Conservation (phyloP, 2,888 invertebrate species). For the Melieria picta region DNA sequence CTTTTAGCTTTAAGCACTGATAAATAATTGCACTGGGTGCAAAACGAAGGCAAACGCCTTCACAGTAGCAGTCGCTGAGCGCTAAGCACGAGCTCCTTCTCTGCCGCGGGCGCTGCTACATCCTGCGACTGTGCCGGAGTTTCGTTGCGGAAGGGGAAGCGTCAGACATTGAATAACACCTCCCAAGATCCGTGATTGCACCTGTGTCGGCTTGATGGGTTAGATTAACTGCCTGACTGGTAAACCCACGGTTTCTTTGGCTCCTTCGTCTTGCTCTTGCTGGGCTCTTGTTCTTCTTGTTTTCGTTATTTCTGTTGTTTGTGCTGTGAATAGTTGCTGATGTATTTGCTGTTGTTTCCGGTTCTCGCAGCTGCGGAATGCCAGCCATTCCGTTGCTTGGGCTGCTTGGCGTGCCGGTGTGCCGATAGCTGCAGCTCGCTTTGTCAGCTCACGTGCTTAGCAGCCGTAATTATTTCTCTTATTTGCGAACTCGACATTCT, state of each 20-base stretch:
- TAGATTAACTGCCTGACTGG: slow-evolving; percentile 62
- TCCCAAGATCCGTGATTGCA: slow-evolving; percentile 52
- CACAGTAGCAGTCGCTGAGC: slow-evolving; percentile 35
- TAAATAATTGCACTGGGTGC: slow-evolving; percentile 61
- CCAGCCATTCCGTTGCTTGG: not conserved
- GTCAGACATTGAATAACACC: not conserved
- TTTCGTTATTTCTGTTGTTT: slow-evolving; percentile 23
- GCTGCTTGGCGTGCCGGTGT: not conserved
- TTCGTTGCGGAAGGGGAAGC: too few relatives aligned
- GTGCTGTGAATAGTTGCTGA: slow-evolving; percentile 9
- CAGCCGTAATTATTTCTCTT: slow-evolving; percentile 59
- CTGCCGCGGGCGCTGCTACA: too few relatives aligned
- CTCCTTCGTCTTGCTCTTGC: not conserved
- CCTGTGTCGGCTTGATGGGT: slow-evolving; percentile 55
- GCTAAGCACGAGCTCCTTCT: slow-evolving; percentile 21
- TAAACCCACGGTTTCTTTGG: slow-evolving; percentile 47
- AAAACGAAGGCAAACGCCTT: slow-evolving; percentile 37
- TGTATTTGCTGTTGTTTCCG: not conserved
- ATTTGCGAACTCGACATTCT: too few relatives aligned
- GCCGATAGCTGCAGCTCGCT: slow-evolving; percentile 4
- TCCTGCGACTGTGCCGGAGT: too few relatives aligned
- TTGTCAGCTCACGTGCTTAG: slow-evolving; percentile 53
- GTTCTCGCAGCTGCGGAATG: too few relatives aligned
- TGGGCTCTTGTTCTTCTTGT: slow-evolving; percentile 27
- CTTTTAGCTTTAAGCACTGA: slow-evolving; percentile 62